phyloP scores from a whole-genome alignment of 2,797 vertebrate genomes.

The Pangasius sanitwongsei region DNA sequence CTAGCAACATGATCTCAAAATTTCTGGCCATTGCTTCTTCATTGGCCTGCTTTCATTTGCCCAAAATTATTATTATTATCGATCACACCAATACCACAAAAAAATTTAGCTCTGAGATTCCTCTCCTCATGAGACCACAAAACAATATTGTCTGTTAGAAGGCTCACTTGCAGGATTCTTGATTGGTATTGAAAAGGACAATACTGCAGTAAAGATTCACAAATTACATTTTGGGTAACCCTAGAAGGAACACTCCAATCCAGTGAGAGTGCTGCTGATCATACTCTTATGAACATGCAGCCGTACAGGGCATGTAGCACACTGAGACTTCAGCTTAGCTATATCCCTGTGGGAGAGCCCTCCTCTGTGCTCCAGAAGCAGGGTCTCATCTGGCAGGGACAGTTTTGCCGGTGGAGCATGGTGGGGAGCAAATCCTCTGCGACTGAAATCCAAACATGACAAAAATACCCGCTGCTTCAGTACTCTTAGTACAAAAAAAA shows the following conservation, averaged over 20 bases:
- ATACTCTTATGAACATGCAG: background rate
- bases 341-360: slow-evolving; percentile 3
- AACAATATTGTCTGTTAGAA: background rate
- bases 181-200: background rate
- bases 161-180: background rate
- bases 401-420: background rate
- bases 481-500: background rate
- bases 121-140: background rate
- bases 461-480: background rate
- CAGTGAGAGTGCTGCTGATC: background rate
- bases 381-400: slow-evolving; percentile 27
- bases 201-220: background rate
- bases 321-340: background rate
- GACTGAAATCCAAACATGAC: slow-evolving; percentile 17
- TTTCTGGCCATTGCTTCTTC: no score
- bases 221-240: background rate
- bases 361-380: background rate
- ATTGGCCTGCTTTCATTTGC: background rate
- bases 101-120: background rate
- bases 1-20: background rate
- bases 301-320: background rate
- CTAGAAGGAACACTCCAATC: background rate
- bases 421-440: slow-evolving; percentile 18
- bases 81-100: background rate
- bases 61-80: background rate